Evolutionary conservation across 2,113 vertebrate genomes (phyloP), one percentile per base, ranked within the genome.

Genomic region (Gallinago undulata): DNA sequence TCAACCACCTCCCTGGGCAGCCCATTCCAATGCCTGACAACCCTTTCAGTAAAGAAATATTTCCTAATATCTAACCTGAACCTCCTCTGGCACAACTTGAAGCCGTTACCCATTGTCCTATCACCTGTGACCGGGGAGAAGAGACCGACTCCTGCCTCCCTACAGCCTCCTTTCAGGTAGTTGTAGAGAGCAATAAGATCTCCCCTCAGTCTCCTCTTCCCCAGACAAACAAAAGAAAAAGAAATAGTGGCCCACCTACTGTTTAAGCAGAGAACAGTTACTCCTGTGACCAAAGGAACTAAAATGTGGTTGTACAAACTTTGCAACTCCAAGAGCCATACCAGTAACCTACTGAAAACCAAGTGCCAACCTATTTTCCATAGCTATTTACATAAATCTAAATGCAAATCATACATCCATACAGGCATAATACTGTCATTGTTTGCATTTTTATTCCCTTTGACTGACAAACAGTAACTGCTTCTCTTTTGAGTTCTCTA

Each of bases 341-440:
- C 35, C 37, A 80, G 47, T 67, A 82, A 84, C 73, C 66, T 79
- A 72, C 69, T 43, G 73, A 95, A 96, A 95, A 22, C 39, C 72
- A 81, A 89, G 53, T 19, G 43, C 48, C 79, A 92, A 69, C 35
- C 80, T 89, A 33, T 94, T 95, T 93, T 93, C 69, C 89, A 92
- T 47, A 94, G 35, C 22, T 90, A 90, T 86, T 81, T 92, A 74
- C 94, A 93, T 95, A 89, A 95, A 92, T 95, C 84, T 89, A 89
- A 87, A 96, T 96, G 87, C 55, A 97, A 96, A 92, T 94, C 73
- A 79, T 93, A 95, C 70, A 89, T 82, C 84, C n/a, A 94, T 89
- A 91, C 66, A 82, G 74, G 77, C 77, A 92, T 84, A 92, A 94
- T 62, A 87, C 66, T 47, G 33, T 72, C 84, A 87, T 63, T 91